Percentiles rank a stretch among this genome's conserved stretches.
Conservation (phyloP, 2,888 invertebrate genomes). For the Tachina grossa region DNA sequence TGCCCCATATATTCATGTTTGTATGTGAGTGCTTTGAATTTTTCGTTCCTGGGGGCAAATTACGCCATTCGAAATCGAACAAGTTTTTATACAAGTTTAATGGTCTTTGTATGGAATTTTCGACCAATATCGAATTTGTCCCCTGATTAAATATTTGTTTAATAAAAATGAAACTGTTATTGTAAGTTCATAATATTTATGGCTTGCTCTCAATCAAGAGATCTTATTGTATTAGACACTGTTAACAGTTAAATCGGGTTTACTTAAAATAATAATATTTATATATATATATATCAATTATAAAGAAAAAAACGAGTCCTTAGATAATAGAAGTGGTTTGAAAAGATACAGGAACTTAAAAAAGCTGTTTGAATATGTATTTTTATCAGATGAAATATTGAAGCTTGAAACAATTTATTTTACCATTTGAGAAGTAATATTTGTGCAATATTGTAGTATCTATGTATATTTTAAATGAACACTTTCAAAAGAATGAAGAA, state of each 20-base stretch:
- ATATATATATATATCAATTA: not conserved
- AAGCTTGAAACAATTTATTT: slow-evolving; percentile 25
- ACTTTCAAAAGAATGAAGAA: slow-evolving; percentile 22
- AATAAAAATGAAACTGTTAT: not conserved
- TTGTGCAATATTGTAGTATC: slow-evolving; percentile 36
- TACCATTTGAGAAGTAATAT: slow-evolving; percentile 32
- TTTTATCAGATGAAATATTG: slow-evolving; percentile 20
- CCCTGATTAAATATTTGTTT: not conserved
- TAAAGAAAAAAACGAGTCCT: slow-evolving; percentile 4
- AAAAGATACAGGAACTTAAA: slow-evolving; percentile 55
- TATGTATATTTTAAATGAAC: slow-evolving; percentile 4
- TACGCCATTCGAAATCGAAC: too few species aligned
- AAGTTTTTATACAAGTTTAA: too few species aligned
- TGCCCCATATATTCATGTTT: too few species aligned
- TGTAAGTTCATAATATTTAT: not conserved
- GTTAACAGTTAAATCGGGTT: slow-evolving; percentile 53
- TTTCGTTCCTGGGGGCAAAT: too few species aligned
- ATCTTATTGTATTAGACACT: slow-evolving; percentile 36
- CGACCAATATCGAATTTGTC: not conserved
- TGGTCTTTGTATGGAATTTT: too few species aligned
- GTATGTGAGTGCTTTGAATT: too few species aligned
- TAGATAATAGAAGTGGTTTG: slow-evolving; percentile 22
- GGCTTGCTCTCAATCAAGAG: not conserved
- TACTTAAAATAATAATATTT: slow-evolving; percentile 7
- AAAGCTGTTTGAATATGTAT: not conserved